Evolutionary conservation across 2,797 vertebrate genomes (phyloP), one percentile per base, ranked within the genome.

Genomic region (Pseudochromis fuscus): DNA sequence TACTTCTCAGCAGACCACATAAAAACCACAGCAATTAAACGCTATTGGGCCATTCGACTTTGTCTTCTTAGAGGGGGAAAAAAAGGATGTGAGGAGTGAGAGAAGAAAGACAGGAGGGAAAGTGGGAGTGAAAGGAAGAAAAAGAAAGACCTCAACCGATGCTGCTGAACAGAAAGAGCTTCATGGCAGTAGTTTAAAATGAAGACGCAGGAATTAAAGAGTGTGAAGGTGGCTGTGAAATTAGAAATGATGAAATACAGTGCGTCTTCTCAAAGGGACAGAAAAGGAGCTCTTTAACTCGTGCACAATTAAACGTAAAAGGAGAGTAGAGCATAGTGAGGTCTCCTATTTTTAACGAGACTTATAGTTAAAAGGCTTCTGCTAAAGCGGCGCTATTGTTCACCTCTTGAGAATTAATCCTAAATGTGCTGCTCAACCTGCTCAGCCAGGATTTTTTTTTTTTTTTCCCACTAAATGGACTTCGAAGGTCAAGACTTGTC

Each of bases 1-100:
- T 92, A 93, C 88, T 91, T 87, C 86, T 85, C 76, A 78, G 83
- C 67, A 82, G 82, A 90, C 82, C 89, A 87, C 86, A 92, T 91
- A 89, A 90, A 93, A 92, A 89, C 75, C 81, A 88, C 82, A 81
- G 88, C 90, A 93, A 93, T 92, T 92, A 93, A 91, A 91, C 30
- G 70, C 85, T 85, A 89, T 87, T 81, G 88, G 89, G 76, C 84
- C 85, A 73, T 90, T 88, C 81, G 55, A 87, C 82, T 89, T 87
- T 86, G 84, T 87, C 87, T 83, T 91, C 74, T 89, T 83, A 58
- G 67, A 65, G 67, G 57, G 50, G 59, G 56, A 49, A 57, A 71
- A 62, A 57, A 56, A 21, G 33, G 19, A 67, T 45, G 61, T 42
- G 76, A 84, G 58, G 11, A 75, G 55, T 1, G 3, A 67, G 61